These are phyloP conservation scores for Anarrhichthys ocellatus DNA, from an alignment of 2,113 vertebrate species.

Conservation along the genomic window DNA sequence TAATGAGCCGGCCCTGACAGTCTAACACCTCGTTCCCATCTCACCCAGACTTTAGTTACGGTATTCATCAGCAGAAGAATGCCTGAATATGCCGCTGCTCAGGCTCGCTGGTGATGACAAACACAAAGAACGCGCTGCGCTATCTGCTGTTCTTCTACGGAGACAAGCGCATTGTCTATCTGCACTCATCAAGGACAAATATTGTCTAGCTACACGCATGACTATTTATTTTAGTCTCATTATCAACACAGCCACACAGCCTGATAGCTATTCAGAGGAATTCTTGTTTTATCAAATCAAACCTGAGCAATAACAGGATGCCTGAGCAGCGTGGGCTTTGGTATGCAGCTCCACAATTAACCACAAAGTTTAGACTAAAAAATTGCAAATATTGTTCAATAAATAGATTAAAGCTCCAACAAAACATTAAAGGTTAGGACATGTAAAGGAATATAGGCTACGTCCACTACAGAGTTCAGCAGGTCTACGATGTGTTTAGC, in stretches of 20 bases:
- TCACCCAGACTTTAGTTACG: constrained; percentile 52
- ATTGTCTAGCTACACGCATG: constrained; percentile 59
- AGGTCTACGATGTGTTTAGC: not conserved
- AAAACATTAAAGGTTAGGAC: not conserved
- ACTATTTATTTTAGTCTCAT: constrained; percentile 68
- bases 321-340: not conserved
- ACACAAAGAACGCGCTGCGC: constrained; percentile 60
- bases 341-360: constrained; percentile 25
- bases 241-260: constrained; percentile 26
- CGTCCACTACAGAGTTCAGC: not conserved
- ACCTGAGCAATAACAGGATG: constrained; percentile 39
- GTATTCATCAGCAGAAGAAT: constrained; percentile 70
- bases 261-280: constrained; percentile 44
- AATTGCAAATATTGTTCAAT: not conserved
- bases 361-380: constrained; percentile 40
- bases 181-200: constrained; percentile 73
- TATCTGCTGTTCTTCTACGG: constrained; percentile 62
- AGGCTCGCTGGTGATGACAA: constrained; percentile 51
- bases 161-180: constrained; percentile 70
- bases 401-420: not conserved
- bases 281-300: constrained; percentile 56
- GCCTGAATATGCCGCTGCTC: constrained; percentile 60
- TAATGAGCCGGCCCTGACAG: constrained; percentile 71
- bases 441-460: not conserved
- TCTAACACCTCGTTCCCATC: constrained; percentile 56